Percentiles rank a stretch among this genome's conserved stretches.
Conservation (phyloP, 2,888 invertebrate species). For the Caenorhabditis sulstoni region DNA sequence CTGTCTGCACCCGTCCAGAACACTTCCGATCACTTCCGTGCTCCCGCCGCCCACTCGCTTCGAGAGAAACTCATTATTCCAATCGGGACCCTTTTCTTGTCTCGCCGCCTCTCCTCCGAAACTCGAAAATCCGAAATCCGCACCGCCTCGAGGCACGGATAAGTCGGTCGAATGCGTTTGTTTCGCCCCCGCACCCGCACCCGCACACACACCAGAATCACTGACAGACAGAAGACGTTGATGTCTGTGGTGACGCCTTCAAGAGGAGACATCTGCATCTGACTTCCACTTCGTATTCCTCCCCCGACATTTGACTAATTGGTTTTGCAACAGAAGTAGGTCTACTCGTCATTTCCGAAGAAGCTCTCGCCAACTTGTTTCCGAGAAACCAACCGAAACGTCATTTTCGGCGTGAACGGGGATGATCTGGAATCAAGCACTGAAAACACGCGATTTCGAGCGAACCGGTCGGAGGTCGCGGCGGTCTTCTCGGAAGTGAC, state of each 20-base stretch:
- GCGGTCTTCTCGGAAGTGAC: slow-evolving; percentile 37
- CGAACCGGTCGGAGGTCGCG: slow-evolving; percentile 7
- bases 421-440: neutral
- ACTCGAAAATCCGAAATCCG: too few species aligned
- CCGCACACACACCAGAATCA: slow-evolving; percentile 21
- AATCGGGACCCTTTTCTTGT: slow-evolving; percentile 16
- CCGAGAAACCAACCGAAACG: too few species aligned
- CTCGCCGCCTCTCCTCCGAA: slow-evolving; percentile 15
- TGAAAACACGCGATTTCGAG: slow-evolving; percentile 2
- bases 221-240: slow-evolving; percentile 33
- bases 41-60: slow-evolving; percentile 9
- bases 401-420: neutral
- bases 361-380: too few species aligned
- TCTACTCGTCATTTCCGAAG: too few species aligned
- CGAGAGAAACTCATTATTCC: too few species aligned
- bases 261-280: slow-evolving; percentile 14
- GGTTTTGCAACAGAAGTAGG: neutral
- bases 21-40: slow-evolving; percentile 34
- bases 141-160: slow-evolving; percentile 11
- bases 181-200: neutral
- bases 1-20: neutral
- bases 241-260: neutral
- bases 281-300: slow-evolving; percentile 9
- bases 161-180: neutral
- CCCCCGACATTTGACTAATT: neutral